A percentile compares a stretch with the other conserved stretches of the same genome.
Conservation (phyloP, 2,797 vertebrate genomes). For the Intellagama lesueurii region DNA sequence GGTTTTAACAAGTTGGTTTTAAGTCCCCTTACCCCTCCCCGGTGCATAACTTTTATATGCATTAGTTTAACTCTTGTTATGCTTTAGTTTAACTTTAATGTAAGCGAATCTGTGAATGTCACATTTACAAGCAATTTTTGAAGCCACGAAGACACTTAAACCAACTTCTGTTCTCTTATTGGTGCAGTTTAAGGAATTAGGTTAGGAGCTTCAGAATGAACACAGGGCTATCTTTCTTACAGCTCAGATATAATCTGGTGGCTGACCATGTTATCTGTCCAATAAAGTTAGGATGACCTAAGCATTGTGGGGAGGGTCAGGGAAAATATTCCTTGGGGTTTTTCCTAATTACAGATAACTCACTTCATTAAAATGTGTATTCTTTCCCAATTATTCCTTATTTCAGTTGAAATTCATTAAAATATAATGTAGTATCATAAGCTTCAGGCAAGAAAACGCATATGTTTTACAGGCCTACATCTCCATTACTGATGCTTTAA, state of each 20-base stretch:
- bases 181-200: conserved; percentile 66
- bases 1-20: conserved; percentile 72
- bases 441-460: not conserved
- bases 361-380: not conserved
- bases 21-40: conserved; percentile 11
- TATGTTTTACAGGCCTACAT: not conserved
- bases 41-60: conserved; percentile 68
- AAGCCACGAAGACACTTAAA: conserved; percentile 61
- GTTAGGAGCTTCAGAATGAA: conserved; percentile 54
- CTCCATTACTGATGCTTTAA: not conserved
- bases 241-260: conserved; percentile 54
- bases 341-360: conserved; percentile 7
- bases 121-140: conserved; percentile 67
- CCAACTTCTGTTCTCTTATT: conserved; percentile 62
- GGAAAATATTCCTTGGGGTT: conserved; percentile 33
- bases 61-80: conserved; percentile 4
- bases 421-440: not conserved
- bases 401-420: not conserved
- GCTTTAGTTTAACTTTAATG: conserved; percentile 65
- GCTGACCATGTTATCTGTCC: conserved; percentile 51
- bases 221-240: conserved; percentile 51
- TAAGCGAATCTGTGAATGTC: conserved; percentile 49
- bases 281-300: conserved; percentile 34
- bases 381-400: not conserved
- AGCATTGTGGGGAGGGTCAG: not conserved